These are phyloP conservation scores for Pristionchus pacificus DNA, from an alignment of 1,140 invertebrate genomes.

Conservation along the genomic window DNA sequence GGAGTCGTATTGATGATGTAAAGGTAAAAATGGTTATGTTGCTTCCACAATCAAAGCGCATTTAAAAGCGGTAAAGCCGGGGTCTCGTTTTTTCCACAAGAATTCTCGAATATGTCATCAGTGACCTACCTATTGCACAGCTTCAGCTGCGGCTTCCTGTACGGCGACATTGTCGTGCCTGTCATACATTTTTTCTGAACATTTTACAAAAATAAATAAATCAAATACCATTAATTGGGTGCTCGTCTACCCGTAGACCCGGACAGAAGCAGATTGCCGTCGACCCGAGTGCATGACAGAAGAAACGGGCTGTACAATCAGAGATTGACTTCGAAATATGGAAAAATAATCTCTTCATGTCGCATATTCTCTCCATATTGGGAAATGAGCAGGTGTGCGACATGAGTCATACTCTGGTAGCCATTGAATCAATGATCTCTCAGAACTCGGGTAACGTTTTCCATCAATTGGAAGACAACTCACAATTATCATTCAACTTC, in stretches of 20 bases:
- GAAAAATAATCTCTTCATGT: neutral
- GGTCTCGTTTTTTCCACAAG: too few relatives aligned
- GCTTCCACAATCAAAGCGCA: neutral
- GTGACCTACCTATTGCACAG: too few relatives aligned
- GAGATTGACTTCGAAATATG: neutral
- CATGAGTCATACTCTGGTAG: neutral
- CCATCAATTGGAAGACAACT: too few relatives aligned
- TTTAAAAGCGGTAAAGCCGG: too few relatives aligned
- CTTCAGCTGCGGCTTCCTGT: neutral
- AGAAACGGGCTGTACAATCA: neutral
- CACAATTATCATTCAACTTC: neutral
- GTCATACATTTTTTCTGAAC: neutral
- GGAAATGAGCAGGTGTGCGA: neutral
- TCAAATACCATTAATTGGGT: neutral
- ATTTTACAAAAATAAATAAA: neutral
- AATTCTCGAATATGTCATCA: too few relatives aligned
- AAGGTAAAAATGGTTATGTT: neutral
- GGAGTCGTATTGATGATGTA: neutral
- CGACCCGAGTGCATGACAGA: neutral
- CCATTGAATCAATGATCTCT: neutral
- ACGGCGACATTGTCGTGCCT: neutral
- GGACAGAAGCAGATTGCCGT: neutral
- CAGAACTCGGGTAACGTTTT: too few relatives aligned
- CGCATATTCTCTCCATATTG: neutral
- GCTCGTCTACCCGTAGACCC: neutral